Evolutionary conservation across 2,888 invertebrate genomes (phyloP), one percentile per base, ranked within the genome.

Genomic region (Xylota sylvarum): DNA sequence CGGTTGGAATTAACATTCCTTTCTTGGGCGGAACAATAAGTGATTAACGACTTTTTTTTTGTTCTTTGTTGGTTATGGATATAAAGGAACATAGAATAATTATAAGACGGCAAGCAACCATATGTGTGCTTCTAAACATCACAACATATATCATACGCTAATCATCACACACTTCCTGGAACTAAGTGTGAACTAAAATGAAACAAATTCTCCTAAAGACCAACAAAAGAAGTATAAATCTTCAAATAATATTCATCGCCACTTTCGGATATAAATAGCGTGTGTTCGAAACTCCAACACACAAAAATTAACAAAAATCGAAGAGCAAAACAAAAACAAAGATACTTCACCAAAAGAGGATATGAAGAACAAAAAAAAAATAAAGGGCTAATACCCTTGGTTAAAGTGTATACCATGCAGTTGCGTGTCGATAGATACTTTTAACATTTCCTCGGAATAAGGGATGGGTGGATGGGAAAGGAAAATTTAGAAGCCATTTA

Each of bases 151-250:
- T 79, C 83, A 79, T 55, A 64, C 27, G 30, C 10, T 14, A 64
- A 43, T 80, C 48, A 69, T 14, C 55, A 64, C 32, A 62, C 69
- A 70, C 62, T 80, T 84, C 64, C 83, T 43, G 37, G 7, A 56
- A 35, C 35, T 30, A 74, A 69, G 69, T 80, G 62, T 65, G 62
- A 69, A 80, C 48, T n/a, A 19, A 84, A 69, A 74, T 37, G 69
- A 40, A 56, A 58, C 56, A 40, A 43, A 35, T 46, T 30, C 30
- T 56, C 27, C 6, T 55, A 7, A 7, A 35, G 27, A 37, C 17
- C 27, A 23, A 74, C 6, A 35, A 27, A 46, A 46, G 23, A 12
- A 35, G n/a, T 27, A 30, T 1, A 6, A 5, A 5, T 46, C 46
- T 43, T 32, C 46, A 43, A 74, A 74, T 52, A 52, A n/a, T 52